Evolutionary conservation across 2,113 vertebrate species (phyloP).

Genomic region (Phylloscopus trochilus): DNA sequence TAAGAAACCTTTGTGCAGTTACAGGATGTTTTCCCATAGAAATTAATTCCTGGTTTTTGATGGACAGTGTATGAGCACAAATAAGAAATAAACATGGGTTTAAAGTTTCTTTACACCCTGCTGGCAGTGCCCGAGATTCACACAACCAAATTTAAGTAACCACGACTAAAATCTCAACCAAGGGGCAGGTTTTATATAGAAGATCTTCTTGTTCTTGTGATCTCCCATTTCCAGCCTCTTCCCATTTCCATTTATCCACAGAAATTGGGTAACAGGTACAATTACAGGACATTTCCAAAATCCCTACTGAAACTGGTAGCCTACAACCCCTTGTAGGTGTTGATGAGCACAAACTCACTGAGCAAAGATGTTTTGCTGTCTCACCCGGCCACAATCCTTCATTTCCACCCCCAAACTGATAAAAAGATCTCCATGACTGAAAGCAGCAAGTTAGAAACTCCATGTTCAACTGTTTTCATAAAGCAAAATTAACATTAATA

Average conservation of each 20-base stretch:
- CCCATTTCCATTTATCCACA: background rate
- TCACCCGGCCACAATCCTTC: background rate
- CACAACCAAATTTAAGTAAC: background rate
- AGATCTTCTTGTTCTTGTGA: background rate
- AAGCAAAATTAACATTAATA: background rate
- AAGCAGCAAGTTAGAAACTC: background rate
- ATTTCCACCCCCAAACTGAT: background rate
- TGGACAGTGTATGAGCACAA: background rate
- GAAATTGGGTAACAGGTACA: accelerated
- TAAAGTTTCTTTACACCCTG: background rate
- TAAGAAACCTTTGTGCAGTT: background rate
- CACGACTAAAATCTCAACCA: background rate
- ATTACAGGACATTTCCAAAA: background rate
- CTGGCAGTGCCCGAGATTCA: background rate
- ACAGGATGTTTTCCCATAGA: background rate
- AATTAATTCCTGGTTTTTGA: background rate
- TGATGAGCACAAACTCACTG: background rate
- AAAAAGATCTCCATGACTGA: background rate
- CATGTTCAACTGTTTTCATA: background rate
- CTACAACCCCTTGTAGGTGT: background rate
- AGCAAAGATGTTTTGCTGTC: background rate
- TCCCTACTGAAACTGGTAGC: accelerated
- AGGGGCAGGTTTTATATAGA: accelerated
- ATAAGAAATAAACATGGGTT: background rate
- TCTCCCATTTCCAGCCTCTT: background rate